Base-by-base conservation (phyloP, 2,113 vertebrate genomes). In the Platichthys stellatus region DNA sequence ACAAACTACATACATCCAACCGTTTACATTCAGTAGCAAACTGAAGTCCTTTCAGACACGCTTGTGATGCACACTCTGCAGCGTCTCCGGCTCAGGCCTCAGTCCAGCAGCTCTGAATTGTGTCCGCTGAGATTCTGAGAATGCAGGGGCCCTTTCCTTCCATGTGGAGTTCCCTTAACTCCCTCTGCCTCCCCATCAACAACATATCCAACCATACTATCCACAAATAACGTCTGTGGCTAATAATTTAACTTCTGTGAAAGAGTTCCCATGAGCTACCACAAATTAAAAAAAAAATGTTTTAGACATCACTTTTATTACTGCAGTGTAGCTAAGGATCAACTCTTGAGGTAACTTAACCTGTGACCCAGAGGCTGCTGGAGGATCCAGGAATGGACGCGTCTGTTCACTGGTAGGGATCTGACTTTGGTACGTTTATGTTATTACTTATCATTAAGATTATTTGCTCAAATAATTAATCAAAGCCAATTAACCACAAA, bases 61-160 rank as follows among this genome's bases (percentile, higher is more conserved):
- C 26, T 21, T 21, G 15, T 67, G 57, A 24, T 21, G 7, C 24
- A 70, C 23, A n/a, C 20, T 53, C n/a, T 47, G 40, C 13, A 62
- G 61, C 13, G 0, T 74, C 43, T 71, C 31, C 40, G 20, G 26
- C 35, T 76, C 13, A 60, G 76, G 64, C 57, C 31, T 61, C 65
- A 70, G 71, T 70, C 74, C 83, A 73, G 69, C 40, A 12, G 35
- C 59, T 73, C 24, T 23, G 63, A 51, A 64, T 45, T 49, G 63
- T 0, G 0, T 69, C 74, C 45, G 28, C 57, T 51, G 69, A 86
- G 69, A 80, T 43, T 24, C 49, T 13, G 40, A 54, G 45, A 63
- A 57, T 13, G 8, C 57, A 65, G 63, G 66, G 56, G 21, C 20
- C 47, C 47, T 14, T 47, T 47, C 21, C 20, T 12, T 56, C 14